Evolutionary conservation across 2,113 vertebrate genomes (phyloP).

Genomic region (Anoplopoma fimbria): DNA sequence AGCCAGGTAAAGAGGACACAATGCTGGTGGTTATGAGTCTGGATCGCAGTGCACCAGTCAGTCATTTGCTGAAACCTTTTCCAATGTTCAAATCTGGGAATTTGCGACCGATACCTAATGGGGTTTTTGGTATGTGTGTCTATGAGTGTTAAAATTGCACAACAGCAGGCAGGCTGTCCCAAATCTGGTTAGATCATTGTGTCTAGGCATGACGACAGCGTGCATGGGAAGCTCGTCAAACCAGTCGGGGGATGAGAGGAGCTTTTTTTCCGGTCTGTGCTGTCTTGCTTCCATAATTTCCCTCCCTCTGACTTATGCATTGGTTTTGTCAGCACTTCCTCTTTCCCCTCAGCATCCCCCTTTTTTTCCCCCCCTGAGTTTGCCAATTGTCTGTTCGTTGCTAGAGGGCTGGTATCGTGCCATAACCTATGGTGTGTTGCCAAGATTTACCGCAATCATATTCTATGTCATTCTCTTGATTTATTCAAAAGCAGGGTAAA

Average conservation of each 20-base stretch:
- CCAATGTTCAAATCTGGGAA: not conserved
- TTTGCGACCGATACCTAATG: no score
- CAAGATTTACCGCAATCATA: not conserved
- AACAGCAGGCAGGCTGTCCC: constrained; percentile 60
- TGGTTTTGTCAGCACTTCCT: constrained; percentile 1
- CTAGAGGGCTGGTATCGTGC: not conserved
- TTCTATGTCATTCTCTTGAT: not conserved
- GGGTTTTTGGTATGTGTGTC: not conserved
- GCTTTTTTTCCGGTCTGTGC: constrained; percentile 43
- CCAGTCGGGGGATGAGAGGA: constrained; percentile 57
- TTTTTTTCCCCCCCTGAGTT: constrained; percentile 16
- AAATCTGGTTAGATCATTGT: constrained; percentile 72
- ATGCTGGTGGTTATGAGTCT: constrained; percentile 20
- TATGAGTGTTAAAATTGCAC: constrained; percentile 40
- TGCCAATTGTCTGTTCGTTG: not conserved
- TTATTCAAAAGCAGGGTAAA: not conserved
- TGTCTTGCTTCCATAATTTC: constrained; percentile 31
- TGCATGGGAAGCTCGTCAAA: constrained; percentile 74
- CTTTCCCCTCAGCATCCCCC: not conserved
- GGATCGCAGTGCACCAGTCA: constrained; percentile 2
- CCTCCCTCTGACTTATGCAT: constrained; percentile 18
- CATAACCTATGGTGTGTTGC: not conserved
- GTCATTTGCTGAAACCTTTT: constrained; percentile 22
- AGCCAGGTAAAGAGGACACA: constrained; percentile 41
- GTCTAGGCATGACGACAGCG: constrained; percentile 52